Evolutionary conservation across 2,888 invertebrate genomes (phyloP), one percentile per base, ranked within the genome.

Genomic region (Zootermopsis nevadensis): DNA sequence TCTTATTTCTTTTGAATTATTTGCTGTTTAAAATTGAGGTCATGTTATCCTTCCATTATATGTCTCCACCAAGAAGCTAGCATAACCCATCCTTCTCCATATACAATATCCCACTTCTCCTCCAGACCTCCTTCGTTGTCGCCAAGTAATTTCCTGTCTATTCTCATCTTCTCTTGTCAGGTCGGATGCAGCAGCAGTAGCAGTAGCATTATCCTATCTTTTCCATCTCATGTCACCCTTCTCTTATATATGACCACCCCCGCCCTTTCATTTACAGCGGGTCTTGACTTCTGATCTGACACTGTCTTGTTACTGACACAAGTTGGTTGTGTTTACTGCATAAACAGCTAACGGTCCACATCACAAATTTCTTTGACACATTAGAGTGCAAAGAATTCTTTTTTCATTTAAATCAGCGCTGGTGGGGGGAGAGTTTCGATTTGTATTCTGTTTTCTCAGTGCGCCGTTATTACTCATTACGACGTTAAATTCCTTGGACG

Each of bases 221-320:
- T 69, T 69, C 33, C 69, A 69, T 69, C 30, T 69, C 69, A 27
- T 69, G 60, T 69, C 69, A 33, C 69, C 69, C 69, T 69, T 31
- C 69, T 33, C 30, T 12, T 69, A 69, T 69, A 60, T 55, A 60
- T 60, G 60, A 12, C 60, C 60, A 60, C 6, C 60, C 60, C 60
- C 7, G 6, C 60, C 60, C 19, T n/a, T 27, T 27, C 60, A 1
- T 0, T 27, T 15, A 60, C n/a, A 60, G 60, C 60, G 7, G 8
- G 60, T 3, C 60, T 27, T 60, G 60, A 60, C n/a, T n/a, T 48
- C n/a, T n/a, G 60, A 60, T 15, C 27, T 60, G 60, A 60, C 60
- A 3, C n/a, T 60, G 10, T 60, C 27, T 60, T 60, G n/a, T n/a
- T 27, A 27, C 48, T 48, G 19, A 48, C 48, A 10, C 48, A 19